Evolutionary conservation across 2,888 invertebrate species (phyloP).

Genomic region (Apoda limacodes): DNA sequence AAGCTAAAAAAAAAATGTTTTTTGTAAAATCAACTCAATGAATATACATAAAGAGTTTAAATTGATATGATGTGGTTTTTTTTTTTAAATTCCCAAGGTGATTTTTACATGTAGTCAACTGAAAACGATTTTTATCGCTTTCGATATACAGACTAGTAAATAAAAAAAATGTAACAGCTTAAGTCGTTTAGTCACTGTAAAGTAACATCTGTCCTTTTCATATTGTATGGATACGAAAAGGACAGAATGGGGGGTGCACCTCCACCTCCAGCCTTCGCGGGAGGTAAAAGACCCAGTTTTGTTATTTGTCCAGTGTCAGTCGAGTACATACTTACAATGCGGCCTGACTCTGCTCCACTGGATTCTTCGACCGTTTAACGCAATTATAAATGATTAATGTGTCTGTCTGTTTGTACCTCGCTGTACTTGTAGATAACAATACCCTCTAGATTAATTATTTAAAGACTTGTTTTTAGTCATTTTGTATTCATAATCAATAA

Average conservation of each 20-base stretch:
- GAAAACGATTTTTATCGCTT: no score
- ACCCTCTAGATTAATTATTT: no score
- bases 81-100: constrained; percentile 39
- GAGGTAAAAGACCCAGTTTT: constrained; percentile 70
- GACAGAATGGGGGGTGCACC: constrained; percentile 47
- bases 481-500: no score
- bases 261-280: constrained; percentile 50
- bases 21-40: constrained; percentile 40
- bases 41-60: constrained; percentile 34
- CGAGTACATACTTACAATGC: constrained; percentile 67
- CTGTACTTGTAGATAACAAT: no score
- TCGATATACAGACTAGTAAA: constrained; percentile 28
- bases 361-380: constrained; percentile 62
- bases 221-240: constrained; percentile 39
- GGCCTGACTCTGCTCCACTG: constrained; percentile 54
- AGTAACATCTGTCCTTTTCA: constrained; percentile 41
- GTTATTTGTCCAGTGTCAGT: constrained; percentile 71
- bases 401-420: no score
- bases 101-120: no score
- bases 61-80: not conserved
- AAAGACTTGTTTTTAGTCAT: no score
- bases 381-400: constrained; percentile 68
- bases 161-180: constrained; percentile 21
- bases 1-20: constrained; percentile 41
- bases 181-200: constrained; percentile 35